Evolutionary conservation across 2,797 vertebrate genomes (phyloP), one percentile per base, ranked within the genome.

Genomic region (Gymnodraco acuticeps): DNA sequence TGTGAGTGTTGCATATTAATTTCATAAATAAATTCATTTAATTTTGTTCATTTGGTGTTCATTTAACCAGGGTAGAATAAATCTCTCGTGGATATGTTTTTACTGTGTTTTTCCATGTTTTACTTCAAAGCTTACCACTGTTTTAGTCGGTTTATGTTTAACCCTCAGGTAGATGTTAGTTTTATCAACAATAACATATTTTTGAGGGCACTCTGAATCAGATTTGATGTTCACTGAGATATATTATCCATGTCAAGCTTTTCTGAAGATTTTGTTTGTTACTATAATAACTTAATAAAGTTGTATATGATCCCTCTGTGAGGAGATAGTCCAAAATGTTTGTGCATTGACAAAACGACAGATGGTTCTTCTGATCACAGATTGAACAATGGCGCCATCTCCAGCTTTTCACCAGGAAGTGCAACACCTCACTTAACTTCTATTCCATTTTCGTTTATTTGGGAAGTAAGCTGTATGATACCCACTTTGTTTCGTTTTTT

Each of bases 321-420:
- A 3, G 23, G 11, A 67, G 12, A 58, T 5, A 5, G 11, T 64
- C 6, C 10, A 51, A 17, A 33, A 33, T 16, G 10, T 6, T 10
- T 54, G 19, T 5, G 23, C 20, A 64, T 1, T 64, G 15, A 14
- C 5, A 58, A 0, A 19, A 48, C 48, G 43, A 10, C 3, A 3
- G 16, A 27, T 50, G 9, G 17, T 20, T 1, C 19, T 10, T 14
- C 38, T 68, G 31, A 15, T 48, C 3, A 47, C 73, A 20, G 43
- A 38, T 47, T 78, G 61, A 48, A 72, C 23, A 10, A 20, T 77
- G 69, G 76, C 74, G 60, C 87, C 87, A 87, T 78, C 91, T 86
- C n/a, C 70, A 76, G 84, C 11, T 54, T 0, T 0, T 31, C 1
- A 17, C 0, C 0, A 17, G 19, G 13, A 78, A 76, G 58, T 77